phyloP scores from a whole-genome alignment of 2,888 invertebrate genomes.

The Leucoma salicis region DNA sequence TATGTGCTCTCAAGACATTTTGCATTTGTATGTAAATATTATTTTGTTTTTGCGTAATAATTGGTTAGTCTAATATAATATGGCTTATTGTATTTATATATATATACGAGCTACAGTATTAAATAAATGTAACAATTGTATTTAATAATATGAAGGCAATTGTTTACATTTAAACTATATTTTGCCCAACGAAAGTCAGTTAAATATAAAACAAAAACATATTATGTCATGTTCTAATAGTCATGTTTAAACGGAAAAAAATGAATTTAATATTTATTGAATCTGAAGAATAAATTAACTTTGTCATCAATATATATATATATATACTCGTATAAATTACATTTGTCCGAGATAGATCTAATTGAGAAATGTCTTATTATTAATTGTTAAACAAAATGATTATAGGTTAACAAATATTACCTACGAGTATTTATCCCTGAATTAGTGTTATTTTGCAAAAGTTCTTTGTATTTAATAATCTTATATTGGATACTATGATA shows the following conservation, averaged over 20 bases:
- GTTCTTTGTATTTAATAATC: too few species aligned
- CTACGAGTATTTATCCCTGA: too few species aligned
- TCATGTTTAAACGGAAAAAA: constrained; percentile 1
- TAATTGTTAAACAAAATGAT: too few species aligned
- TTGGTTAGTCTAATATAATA: background rate
- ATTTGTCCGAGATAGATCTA: too few species aligned
- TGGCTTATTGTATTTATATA: background rate
- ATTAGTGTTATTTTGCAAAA: too few species aligned
- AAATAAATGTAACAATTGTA: background rate
- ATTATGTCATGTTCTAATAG: constrained; percentile 21
- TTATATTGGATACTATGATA: too few species aligned
- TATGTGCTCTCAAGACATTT: constrained; percentile 46
- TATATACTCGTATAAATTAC: too few species aligned
- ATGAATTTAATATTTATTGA: too few species aligned
- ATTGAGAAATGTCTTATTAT: too few species aligned
- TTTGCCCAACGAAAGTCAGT: background rate
- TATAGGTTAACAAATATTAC: too few species aligned
- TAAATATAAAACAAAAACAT: background rate
- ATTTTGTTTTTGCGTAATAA: background rate
- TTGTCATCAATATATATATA: too few species aligned
- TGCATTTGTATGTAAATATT: constrained; percentile 37
- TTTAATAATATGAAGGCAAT: background rate
- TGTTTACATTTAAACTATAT: background rate
- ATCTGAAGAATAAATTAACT: too few species aligned
- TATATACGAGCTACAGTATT: background rate